Conservation (phyloP, 2,113 vertebrate genomes). For the Sylvilagus bachmani region DNA sequence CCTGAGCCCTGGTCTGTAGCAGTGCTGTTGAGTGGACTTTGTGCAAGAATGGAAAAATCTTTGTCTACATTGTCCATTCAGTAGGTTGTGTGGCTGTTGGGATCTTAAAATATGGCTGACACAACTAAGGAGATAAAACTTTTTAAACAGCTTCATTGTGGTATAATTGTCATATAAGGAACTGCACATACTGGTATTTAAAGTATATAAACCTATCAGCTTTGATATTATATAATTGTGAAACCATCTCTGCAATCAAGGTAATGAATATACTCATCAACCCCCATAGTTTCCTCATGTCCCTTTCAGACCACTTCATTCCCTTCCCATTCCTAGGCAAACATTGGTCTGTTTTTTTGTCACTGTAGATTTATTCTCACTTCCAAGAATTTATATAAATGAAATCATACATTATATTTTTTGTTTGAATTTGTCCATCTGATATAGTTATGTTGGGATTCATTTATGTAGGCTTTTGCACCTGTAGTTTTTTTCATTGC, state of each 20-base stretch:
- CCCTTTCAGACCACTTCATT: not conserved
- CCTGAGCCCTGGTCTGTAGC: not conserved
- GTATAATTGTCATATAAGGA: not conserved
- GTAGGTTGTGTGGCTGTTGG: not conserved
- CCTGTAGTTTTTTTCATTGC: not conserved
- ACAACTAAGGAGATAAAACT: not conserved
- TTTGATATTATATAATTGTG: not conserved
- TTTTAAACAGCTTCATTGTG: not conserved
- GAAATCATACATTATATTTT: not conserved
- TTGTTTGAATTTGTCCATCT: conserved; percentile 21
- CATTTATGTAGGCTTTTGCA: not conserved
- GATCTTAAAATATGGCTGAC: not conserved
- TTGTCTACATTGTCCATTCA: not conserved
- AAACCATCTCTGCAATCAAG: not conserved
- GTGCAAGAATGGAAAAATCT: not conserved
- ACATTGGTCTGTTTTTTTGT: not conserved
- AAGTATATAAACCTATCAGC: not conserved
- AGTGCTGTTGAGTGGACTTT: not conserved
- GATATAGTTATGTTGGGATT: not conserved
- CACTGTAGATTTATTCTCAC: not conserved
- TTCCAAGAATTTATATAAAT: not conserved
- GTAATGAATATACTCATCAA: not conserved
- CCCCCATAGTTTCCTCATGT: not conserved
- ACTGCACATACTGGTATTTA: not conserved
- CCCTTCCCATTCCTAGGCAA: not conserved